Evolutionary conservation across 2,797 vertebrate species (phyloP).

Genomic region (Thaleichthys pacificus): DNA sequence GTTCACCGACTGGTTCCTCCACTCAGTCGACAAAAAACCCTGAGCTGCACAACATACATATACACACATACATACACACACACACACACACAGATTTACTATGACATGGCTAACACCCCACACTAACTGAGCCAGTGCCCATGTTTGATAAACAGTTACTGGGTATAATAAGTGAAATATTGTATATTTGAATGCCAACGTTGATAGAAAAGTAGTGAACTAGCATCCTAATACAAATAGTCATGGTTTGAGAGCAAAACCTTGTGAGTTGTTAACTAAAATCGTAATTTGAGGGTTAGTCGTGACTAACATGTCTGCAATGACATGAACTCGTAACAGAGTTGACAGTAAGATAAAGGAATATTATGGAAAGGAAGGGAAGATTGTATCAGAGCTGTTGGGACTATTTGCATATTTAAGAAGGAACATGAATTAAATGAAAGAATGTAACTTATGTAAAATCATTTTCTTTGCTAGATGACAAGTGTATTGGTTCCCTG

Average conservation of each 20-base stretch:
- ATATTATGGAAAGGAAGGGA: constrained; percentile 15
- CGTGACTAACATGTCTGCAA: background rate
- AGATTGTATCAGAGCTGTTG: constrained; percentile 4
- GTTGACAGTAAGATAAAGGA: background rate
- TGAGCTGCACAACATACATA: constrained; percentile 23
- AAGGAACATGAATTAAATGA: constrained; percentile 22
- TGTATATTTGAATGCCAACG: background rate
- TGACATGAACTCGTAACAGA: background rate
- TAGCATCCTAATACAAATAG: background rate
- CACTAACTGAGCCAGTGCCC: constrained; percentile 4
- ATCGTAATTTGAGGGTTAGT: background rate
- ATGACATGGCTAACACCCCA: background rate
- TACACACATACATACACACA: constrained; percentile 16
- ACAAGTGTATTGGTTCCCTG: constrained; percentile 1
- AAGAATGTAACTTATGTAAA: constrained; percentile 72
- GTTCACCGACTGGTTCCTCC: constrained; percentile 87
- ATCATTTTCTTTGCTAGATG: constrained; percentile 78
- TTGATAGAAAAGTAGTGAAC: background rate
- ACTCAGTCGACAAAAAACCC: constrained; percentile 81
- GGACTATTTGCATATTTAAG: constrained; percentile 16
- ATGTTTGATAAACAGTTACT: background rate
- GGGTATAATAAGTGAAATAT: background rate
- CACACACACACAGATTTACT: background rate
- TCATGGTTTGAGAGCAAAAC: background rate
- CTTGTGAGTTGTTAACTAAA: background rate